These are phyloP conservation scores for Pinctada fucata DNA, from an alignment of 2,888 invertebrate genomes.

Conservation along the genomic window DNA sequence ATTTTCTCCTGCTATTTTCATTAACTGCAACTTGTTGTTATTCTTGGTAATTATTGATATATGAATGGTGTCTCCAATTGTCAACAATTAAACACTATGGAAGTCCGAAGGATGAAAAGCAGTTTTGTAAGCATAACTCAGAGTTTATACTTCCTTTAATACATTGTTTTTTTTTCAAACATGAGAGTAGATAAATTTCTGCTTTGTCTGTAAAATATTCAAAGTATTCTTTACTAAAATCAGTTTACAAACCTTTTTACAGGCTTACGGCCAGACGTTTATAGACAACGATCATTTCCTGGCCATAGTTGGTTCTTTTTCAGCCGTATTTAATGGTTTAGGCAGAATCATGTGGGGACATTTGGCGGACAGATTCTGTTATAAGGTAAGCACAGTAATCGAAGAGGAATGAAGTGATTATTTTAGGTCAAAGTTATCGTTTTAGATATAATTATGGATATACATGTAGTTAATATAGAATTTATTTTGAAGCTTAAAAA, in stretches of 20 bases:
- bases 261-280: slow-evolving; percentile 77
- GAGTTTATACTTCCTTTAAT: background rate
- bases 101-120: no score
- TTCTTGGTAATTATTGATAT: no score
- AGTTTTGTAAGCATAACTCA: background rate
- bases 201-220: background rate
- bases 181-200: no score
- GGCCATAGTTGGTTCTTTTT: slow-evolving; percentile 77
- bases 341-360: slow-evolving; percentile 78
- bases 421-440: no score
- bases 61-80: no score
- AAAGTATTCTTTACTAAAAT: background rate
- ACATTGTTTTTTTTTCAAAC: no score
- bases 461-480: no score
- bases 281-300: slow-evolving; percentile 79
- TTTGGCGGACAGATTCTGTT: slow-evolving; percentile 76
- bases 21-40: no score
- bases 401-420: background rate
- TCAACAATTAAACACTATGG: no score
- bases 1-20: no score
- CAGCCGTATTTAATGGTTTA: slow-evolving; percentile 78
- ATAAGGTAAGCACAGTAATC: slow-evolving; percentile 69
- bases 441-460: no score
- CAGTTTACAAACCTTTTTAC: slow-evolving; percentile 23
- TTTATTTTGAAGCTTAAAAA: background rate